Evolutionary conservation across 2,113 vertebrate species (phyloP).

Genomic region (Eulacestoma nigropectus): DNA sequence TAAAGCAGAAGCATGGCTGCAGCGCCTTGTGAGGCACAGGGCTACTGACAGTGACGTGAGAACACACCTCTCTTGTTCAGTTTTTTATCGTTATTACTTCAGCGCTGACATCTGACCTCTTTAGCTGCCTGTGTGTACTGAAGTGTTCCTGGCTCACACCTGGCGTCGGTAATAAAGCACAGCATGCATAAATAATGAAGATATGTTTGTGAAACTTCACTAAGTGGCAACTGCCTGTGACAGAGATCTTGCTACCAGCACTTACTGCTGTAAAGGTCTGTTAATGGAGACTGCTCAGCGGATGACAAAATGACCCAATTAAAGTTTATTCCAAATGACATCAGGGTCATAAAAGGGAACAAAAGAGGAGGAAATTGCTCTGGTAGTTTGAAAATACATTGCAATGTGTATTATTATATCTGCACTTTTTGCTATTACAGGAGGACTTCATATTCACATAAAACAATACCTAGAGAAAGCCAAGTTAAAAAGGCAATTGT

Average conservation of each 20-base stretch:
- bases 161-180: slow-evolving; percentile 54
- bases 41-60: neutral
- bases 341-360: slow-evolving; percentile 40
- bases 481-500: neutral
- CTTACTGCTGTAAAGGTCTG: slow-evolving; percentile 14
- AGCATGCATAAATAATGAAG: slow-evolving; percentile 70
- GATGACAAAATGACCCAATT: slow-evolving; percentile 54
- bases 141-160: slow-evolving; percentile 58
- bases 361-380: slow-evolving; percentile 49
- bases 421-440: neutral
- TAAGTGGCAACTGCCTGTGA: slow-evolving; percentile 70
- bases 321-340: slow-evolving; percentile 50
- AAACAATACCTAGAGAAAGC: neutral
- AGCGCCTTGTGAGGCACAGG: neutral
- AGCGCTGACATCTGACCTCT: slow-evolving; percentile 49
- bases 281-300: slow-evolving; percentile 23
- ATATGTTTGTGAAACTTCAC: slow-evolving; percentile 65
- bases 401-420: neutral
- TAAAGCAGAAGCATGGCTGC: neutral
- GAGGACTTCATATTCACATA: neutral
- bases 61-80: slow-evolving; percentile 35
- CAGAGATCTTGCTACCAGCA: slow-evolving; percentile 38
- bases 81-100: slow-evolving; percentile 41
- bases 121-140: slow-evolving; percentile 29
- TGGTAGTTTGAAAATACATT: neutral